Base-by-base conservation (phyloP, 2,888 invertebrate genomes). In the Mesochorus sp. region DNA sequence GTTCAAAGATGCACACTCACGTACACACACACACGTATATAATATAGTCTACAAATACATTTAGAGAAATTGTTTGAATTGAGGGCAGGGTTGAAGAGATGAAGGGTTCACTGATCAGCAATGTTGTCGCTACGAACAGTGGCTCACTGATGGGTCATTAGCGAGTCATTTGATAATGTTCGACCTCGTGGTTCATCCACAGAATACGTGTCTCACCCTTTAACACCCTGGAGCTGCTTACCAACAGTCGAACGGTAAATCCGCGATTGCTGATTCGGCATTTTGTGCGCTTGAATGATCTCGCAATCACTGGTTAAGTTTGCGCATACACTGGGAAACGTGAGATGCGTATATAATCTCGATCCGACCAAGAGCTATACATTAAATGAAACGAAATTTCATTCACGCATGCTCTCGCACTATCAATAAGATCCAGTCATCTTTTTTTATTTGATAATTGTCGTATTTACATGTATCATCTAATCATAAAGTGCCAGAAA, bases 91-190 rank as follows among this genome's bases (percentile, higher is more conserved):
- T 47, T 28, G 39, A 67, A 53, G 72, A 73, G 34, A 51, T 59
- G 53, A 74, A 64, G 61, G 59, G 39, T 37, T 24, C 51, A 28
- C 44, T 73, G 78, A 78, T 78, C 70, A 64, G 68, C 57, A 64
- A 34, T 28, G 49, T 59, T 74, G 61, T 59, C 31, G 74, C 74
- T 74, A 39, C 78, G 74, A 78, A 71, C 78, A 74, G 78, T 78
- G 61, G 70, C 70, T 74, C 74, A 59, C 70, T 78, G 74, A 78
- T 78, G 74, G 70, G 47, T 78, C 78, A 70, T 78, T 78, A 78
- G 39, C 70, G 74, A 74, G 70, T 78, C 74, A 78, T 78, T 78
- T 61, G 74, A 78, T 78, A 66, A 61, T 66, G 70, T 44, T 44
- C 39, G 39, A 44, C 55, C 39, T 57, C 47, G 55, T 39, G n/a